Base-by-base conservation (phyloP, 1,140 invertebrate genomes). In the Contarinia nasturtii region DNA sequence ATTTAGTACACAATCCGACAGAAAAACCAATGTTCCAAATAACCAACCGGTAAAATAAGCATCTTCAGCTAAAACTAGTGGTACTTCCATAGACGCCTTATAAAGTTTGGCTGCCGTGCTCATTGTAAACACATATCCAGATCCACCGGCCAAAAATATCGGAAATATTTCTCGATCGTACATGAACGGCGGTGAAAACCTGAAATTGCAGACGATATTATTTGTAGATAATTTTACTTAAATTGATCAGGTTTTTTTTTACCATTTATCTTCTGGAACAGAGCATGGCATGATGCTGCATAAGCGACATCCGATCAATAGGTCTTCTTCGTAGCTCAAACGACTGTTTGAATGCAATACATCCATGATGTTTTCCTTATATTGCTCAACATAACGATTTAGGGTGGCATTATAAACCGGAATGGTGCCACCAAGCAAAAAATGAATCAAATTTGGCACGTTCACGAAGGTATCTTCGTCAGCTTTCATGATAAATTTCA, bases 401-500 rank as follows among this genome's bases (percentile, higher is more conserved):
- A 62, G 12, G 0, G 61, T 64, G 17, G 60, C 58, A 36, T 64
- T 64, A 44, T 64, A 64, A 1, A 64, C 44, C 0, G 61, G 61
- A 7, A 64, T 43, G 2, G 61, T 63, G 14, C 61, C 61, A 2
- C 61, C 59, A 0, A 64, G 57, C 8, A 74, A 52, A 34, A 67
- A 67, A 44, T 65, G 57, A 15, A 73, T 45, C 5, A 78, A 54
- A 51, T 70, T 72, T 17, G 73, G 72, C 43, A 86, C 65, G 64
- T 88, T 86, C 7, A 90, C 70, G 56, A 81, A 87, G 63, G 84
- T 83, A 52, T 90, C 86, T 52, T 89, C 85, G 52, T 89, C 86
- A 4, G 79, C 78, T 66, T 90, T 89, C 59, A 88, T 72, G 2
- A 89, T 65, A 62, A 77, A 86, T 44, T 72, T 74, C 2, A 72